Evolutionary conservation across 2,113 vertebrate genomes (phyloP), one percentile per base, ranked within the genome.

Genomic region (Acanthochromis polyacanthus): DNA sequence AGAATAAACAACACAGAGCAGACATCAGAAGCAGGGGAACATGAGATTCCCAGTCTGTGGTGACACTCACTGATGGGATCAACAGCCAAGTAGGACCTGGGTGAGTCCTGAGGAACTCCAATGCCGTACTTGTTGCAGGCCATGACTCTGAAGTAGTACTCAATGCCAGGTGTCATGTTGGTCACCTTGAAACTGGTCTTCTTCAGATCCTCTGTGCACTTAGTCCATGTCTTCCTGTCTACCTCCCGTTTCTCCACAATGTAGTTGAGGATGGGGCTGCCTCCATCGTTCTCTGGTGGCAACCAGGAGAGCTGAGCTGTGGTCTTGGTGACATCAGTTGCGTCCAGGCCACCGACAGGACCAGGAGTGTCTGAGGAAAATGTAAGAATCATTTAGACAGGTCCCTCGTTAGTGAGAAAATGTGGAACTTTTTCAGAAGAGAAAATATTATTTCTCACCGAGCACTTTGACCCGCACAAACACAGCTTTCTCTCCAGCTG

Each of bases 201-300:
- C 95, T 97, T 99, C 56, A 96, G 86, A 75, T 99, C 97, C 40
- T 95, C 94, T 1, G 67, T 95, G 75, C 98, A 95, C 75, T 94
- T 98, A 63, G 88, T 94, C 98, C 98, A 99, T 0, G 98, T 98
- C 92, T 99, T 99, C 76, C 97, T 96, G 62, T 99, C 97, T 50
- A 97, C 96, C 59, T 99, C 98, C 63, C 98, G 96, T 84, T 96
- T 99, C 90, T 99, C 97, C 83, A 99, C 93, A 75, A 98, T 95
- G 79, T 99, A 99, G 86, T 96, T 97, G 71, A 95, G 93, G 40
- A 99, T 97, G 71, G 94, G 95, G 83, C 97, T 96, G 45, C 98
- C 98, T 12, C 98, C 98, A 36, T 99, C 98, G 73, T 99, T 99
- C 72, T 99, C 98, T 62, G 98, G 98, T 77, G 97, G 97, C 70